Conservation (phyloP, 2,888 invertebrate species). For the Chymomyza procnemis region DNA sequence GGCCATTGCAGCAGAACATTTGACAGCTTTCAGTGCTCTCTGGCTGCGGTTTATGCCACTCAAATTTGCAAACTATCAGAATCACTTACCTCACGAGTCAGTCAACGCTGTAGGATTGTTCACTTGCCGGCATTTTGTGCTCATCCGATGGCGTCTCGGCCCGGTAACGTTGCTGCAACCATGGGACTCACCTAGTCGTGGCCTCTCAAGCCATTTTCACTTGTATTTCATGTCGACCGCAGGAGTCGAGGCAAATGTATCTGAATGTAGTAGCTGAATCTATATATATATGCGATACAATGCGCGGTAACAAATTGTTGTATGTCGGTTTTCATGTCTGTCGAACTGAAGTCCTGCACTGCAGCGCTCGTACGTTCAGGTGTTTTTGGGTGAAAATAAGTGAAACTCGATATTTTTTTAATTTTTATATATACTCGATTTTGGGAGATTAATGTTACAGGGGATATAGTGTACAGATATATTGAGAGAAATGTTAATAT, state of each 20-base stretch:
- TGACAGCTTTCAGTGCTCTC: constrained; percentile 2
- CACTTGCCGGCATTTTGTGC: background rate
- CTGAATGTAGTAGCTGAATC: background rate
- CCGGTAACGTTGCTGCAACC: no score
- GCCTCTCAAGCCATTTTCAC: background rate
- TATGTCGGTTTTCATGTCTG: constrained; percentile 9
- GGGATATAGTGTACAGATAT: no score
- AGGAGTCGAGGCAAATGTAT: background rate
- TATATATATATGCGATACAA: constrained; percentile 2
- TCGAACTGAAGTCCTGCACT: background rate
- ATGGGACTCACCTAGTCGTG: background rate
- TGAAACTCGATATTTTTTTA: no score
- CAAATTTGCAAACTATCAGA: constrained; percentile 38
- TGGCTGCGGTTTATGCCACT: constrained; percentile 31
- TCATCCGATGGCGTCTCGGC: no score
- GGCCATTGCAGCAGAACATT: background rate
- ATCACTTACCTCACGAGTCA: constrained; percentile 33
- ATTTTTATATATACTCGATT: no score
- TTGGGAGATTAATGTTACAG: no score
- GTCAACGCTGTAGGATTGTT: constrained; percentile 11
- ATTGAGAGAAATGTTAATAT: no score
- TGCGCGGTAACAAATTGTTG: constrained; percentile 26
- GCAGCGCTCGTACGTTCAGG: background rate
- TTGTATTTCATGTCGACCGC: background rate
- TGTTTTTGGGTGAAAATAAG: no score